Base-by-base conservation (phyloP, 2,113 vertebrate species). In the Chionomys nivalis region DNA sequence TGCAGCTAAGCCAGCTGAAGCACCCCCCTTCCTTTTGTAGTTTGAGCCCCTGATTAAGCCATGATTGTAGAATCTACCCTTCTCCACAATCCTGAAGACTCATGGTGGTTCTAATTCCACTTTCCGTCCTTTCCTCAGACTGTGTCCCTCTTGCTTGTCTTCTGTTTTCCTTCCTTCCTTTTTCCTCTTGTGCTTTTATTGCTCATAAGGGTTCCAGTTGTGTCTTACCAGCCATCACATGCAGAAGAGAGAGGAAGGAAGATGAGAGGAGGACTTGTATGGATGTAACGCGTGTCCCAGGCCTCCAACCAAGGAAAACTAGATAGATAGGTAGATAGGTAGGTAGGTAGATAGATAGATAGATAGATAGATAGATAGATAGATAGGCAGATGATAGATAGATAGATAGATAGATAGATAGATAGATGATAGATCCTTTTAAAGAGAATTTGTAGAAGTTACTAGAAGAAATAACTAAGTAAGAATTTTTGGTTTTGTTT, bases 371-470 rank as follows among this genome's bases (percentile, higher is more conserved):
- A 65, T 26, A 24, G n/a, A n/a, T n/a, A n/a, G n/a, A n/a, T n/a
- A n/a, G n/a, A n/a, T n/a, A n/a, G n/a, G n/a, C n/a, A n/a, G n/a
- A n/a, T n/a, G n/a, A 63, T 63, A 49, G 58, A 61, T 52, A 52
- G 49, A 52, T 61, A 61, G 58, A 61, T 61, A 23, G 61, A 63
- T 63, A 63, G 61, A 28, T 65, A 23, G 61, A 63, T 63, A 24
- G 61, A 63, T 63, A 63, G 61, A 28, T 65, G 26, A 28, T 28
- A 65, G 63, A 28, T 65, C 21, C 52, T 89, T 94, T 78, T 33
- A 86, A 93, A 87, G 72, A 49, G 47, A 83, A 89, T 72, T 77
- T 72, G 58, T 49, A 83, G 89, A 42, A 96, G 47, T 63, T 94
- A 47, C 3, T 78, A 89, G 26, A 91, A 68, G 28, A 28, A 8